A percentile compares a stretch with the other conserved stretches of the same genome.
These are phyloP conservation scores for Pandion haliaetus DNA, from an alignment of 2,113 vertebrate genomes.

Conservation along the genomic window DNA sequence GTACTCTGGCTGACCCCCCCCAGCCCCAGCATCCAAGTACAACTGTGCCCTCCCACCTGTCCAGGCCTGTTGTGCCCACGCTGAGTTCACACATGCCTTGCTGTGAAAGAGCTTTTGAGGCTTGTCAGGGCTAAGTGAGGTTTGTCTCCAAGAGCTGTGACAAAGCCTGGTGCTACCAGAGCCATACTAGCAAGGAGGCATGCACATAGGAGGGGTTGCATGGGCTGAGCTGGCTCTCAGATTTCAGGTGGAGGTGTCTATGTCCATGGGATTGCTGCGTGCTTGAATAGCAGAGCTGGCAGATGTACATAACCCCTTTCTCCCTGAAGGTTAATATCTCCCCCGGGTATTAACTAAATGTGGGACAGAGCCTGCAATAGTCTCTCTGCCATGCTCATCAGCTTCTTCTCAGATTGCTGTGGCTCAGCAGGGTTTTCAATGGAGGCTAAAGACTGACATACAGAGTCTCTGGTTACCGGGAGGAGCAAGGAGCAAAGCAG, in stretches of 20 bases:
- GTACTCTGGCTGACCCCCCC: neutral
- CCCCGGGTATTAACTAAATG: neutral
- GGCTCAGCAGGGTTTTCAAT: neutral
- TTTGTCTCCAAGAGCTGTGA: neutral
- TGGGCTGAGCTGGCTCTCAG: neutral
- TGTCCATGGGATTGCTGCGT: neutral
- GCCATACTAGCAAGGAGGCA: rapidly evolving
- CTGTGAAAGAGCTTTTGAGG: conserved; percentile 2
- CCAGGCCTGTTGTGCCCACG: neutral
- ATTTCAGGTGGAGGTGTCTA: neutral
- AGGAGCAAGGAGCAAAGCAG: neutral
- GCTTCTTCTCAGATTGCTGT: neutral
- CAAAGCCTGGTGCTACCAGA: neutral
- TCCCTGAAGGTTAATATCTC: neutral
- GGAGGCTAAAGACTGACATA: neutral
- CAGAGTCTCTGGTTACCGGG: neutral
- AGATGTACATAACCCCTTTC: neutral
- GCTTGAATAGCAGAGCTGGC: neutral
- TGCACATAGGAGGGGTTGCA: neutral
- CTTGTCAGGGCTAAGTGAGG: neutral
- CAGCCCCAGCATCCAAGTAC: neutral
- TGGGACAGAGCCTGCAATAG: neutral
- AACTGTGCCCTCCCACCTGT: neutral
- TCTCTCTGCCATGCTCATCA: neutral
- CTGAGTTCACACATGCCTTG: neutral